Evolutionary conservation across 1,140 invertebrate genomes (phyloP), one percentile per base, ranked within the genome.

Genomic region (Heliconius eleuchia): DNA sequence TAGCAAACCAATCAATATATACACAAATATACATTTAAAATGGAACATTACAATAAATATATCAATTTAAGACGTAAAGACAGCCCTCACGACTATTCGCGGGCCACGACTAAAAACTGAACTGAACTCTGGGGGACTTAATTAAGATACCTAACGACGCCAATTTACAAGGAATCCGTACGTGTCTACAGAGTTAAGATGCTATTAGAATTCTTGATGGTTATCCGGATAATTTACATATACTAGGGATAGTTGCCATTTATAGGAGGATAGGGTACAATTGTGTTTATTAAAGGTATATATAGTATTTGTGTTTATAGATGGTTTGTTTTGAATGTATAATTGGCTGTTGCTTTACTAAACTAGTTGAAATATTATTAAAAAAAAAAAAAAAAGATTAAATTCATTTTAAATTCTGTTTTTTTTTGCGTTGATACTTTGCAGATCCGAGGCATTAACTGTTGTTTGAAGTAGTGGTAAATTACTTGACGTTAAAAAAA

Each of bases 91-190:
- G 81, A 86, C 80, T 78, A 74, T 75, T 71, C 84, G 80, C 80
- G 73, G 79, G 82, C 85, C 84, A 83, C 85, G 84, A 86, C 89
- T 91, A 89, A 91, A 91, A 91, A 92, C 89, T 91, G 84, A 86
- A 84, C 60, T 30, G 60, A 66, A 66, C 60, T 34, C 30, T 30
- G 60, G 83, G 42, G 81, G 89, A 84, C 89, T 91, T 92, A 92
- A 92, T 92, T 92, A 91, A 91, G 89, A 90, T 87, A 83, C 87
- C 86, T 87, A 91, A 89, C 89, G 89, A 90, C 77, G 90, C 89
- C 89, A 92, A 92, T 93, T 93, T 92, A 91, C 85, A 87, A 89
- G 87, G 86, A 91, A 90, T 89, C 84, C 82, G 85, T 89, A 89
- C 87, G 86, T 87, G 87, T 78, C 82, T 79, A 77, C 74, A 89